Base-by-base conservation (phyloP, 2,797 vertebrate genomes). In the Megalops cyprinoides region DNA sequence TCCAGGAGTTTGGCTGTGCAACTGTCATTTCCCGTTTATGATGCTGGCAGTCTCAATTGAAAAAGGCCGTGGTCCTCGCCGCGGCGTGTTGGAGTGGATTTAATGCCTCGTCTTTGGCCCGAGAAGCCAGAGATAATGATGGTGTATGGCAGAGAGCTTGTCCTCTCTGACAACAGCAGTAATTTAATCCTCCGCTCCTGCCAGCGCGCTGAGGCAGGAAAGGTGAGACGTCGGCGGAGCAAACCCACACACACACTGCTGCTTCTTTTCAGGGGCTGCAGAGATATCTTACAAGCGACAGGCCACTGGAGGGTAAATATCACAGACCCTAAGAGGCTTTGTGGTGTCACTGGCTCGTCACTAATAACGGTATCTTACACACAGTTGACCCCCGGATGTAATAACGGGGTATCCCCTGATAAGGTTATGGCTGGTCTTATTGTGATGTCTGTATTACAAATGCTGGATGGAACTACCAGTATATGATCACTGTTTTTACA, bases 21-120 rank as follows among this genome's bases (percentile, higher is more conserved):
- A 80, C 91, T 93, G 93, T 95, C 95, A 94, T 90, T 88, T 93
- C 88, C 89, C 93, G 92, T 95, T 96, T 95, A 94, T 90, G 92
- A 94, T 93, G 90, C 91, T 90, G 93, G 93, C 95, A 93, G 92
- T 94, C 93, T 94, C 80, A 91, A 92, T 92, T 86, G 91, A 91
- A 84, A n/a, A 88, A 92, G 90, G 87, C 87, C 84, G 83, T 46
- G 71, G 90, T 91, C 91, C 93, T 92, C 87, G 91, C 84, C 90
- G 89, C 83, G 90, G 86, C 86, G 89, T 91, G 94, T 92, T 92
- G 90, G 87, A 93, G 91, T 90, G 90, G 93, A 95, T 95, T 95
- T 95, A 95, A 92, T 92, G 92, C 89, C 86, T 90, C 91, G 93
- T 92, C 92, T 93, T n/a, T 93, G 90, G 90, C 94, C 92, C 87